Conservation (phyloP, 1,140 invertebrate genomes). For the Cherax destructor region DNA sequence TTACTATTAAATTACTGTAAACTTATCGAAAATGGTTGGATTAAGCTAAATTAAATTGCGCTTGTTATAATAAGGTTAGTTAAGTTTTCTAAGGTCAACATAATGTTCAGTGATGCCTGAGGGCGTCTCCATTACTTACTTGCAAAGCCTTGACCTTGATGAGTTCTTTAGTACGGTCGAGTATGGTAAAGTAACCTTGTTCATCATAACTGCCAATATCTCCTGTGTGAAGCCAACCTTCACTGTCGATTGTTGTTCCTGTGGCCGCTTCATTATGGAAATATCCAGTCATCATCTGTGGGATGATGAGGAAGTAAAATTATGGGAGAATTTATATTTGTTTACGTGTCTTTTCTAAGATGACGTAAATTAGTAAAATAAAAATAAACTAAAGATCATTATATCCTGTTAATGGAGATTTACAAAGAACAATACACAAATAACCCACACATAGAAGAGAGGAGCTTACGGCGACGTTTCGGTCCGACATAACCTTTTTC, state of each 20-base stretch:
- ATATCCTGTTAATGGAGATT: no score
- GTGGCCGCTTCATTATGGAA: conserved; percentile 76
- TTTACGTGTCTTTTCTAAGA: background rate
- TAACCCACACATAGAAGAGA: no score
- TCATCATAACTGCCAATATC: conserved; percentile 74
- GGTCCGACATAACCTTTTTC: no score
- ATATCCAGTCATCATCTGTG: conserved; percentile 75
- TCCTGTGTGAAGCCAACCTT: conserved; percentile 78
- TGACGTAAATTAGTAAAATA: background rate
- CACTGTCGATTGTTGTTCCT: conserved; percentile 74
- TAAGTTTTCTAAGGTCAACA: no score
- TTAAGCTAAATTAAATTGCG: no score
- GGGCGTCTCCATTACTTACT: conserved; percentile 4
- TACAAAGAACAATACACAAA: no score
- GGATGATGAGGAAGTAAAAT: background rate
- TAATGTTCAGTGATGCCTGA: no score
- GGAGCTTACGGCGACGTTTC: no score
- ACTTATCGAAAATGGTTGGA: no score
- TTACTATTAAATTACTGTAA: no score
- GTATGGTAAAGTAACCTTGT: conserved; percentile 74
- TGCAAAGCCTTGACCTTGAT: conserved; percentile 72
- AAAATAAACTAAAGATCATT: background rate
- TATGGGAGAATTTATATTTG: background rate
- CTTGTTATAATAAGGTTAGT: no score
- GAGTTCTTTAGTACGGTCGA: conserved; percentile 77